These are phyloP conservation scores for Hyperopisus bebe DNA, from an alignment of 2,113 vertebrate species.

Conservation along the genomic window DNA sequence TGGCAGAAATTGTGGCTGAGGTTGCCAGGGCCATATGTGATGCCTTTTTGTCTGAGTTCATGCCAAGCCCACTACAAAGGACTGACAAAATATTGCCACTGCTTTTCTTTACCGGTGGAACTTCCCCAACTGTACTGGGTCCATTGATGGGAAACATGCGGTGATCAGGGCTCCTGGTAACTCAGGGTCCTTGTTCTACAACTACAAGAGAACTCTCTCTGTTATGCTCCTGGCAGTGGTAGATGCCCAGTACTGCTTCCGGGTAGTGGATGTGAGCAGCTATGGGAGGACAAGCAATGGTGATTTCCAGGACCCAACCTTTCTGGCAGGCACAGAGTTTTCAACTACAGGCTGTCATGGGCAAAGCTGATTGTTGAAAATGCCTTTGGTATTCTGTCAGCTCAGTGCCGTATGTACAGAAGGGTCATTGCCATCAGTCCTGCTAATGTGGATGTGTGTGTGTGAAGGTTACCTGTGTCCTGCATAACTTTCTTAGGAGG, in stretches of 20 bases:
- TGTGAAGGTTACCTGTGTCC: conserved; percentile 21
- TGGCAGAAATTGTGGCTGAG: not conserved
- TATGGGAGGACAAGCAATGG: not conserved
- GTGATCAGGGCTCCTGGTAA: conserved; percentile 9
- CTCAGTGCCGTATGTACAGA: conserved; percentile 16
- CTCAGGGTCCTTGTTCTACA: conserved; percentile 4
- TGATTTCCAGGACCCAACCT: conserved; percentile 2
- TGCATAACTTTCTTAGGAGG: conserved; percentile 13
- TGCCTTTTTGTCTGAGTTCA: not conserved
- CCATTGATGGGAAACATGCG: conserved; percentile 5
- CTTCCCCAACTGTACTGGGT: not conserved
- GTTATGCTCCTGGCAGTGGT: conserved; percentile 5
- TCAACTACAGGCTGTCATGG: conserved; percentile 4
- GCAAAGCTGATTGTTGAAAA: conserved; percentile 13
- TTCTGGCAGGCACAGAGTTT: not conserved
- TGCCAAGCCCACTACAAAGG: not conserved
- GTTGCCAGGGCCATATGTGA: not conserved
- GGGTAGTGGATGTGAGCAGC: not conserved
- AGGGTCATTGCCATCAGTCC: not conserved
- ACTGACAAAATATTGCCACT: not conserved
- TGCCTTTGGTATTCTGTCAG: conserved; percentile 12
- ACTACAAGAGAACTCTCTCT: conserved; percentile 1
- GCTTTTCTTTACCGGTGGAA: not conserved
- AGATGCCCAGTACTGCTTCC: not conserved
- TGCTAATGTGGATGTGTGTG: not conserved